These are phyloP conservation scores for Phylloscopus trochilus DNA, from an alignment of 2,113 vertebrate genomes.

Conservation along the genomic window DNA sequence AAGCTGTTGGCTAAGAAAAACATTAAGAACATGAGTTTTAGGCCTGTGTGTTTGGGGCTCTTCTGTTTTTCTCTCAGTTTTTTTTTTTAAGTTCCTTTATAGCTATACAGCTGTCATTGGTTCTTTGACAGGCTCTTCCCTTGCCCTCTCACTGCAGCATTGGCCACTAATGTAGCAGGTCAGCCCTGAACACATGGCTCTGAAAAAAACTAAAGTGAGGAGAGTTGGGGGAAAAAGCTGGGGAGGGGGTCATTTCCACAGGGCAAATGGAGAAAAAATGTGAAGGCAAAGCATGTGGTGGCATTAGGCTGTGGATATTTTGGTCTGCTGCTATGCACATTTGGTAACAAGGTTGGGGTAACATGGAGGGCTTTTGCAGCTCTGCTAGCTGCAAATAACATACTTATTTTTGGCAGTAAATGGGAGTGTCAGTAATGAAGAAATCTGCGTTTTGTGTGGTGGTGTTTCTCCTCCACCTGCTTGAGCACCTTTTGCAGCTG, in stretches of 20 bases:
- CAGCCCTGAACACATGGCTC: background rate
- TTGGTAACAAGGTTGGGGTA: background rate
- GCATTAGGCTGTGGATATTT: background rate
- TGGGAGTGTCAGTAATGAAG: background rate
- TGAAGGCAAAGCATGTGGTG: background rate
- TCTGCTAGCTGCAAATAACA: background rate
- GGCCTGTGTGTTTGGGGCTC: background rate
- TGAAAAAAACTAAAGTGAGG: background rate
- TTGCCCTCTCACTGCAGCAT: background rate
- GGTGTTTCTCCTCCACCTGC: background rate
- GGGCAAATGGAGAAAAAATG: background rate
- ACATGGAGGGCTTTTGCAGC: background rate
- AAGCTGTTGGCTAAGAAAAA: background rate
- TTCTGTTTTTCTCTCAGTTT: background rate
- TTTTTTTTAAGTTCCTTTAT: background rate
- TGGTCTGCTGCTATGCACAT: background rate
- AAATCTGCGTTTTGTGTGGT: background rate
- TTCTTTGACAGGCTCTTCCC: background rate
- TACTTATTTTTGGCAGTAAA: background rate
- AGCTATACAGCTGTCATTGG: accelerated
- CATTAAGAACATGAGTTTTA: background rate
- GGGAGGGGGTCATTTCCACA: background rate
- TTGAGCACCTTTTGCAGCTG: background rate
- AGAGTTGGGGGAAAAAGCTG: background rate
- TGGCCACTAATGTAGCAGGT: background rate